A percentile compares a stretch with the other conserved stretches of the same genome.
Conservation (phyloP, 2,113 vertebrate genomes). For the Alligator sinensis region DNA sequence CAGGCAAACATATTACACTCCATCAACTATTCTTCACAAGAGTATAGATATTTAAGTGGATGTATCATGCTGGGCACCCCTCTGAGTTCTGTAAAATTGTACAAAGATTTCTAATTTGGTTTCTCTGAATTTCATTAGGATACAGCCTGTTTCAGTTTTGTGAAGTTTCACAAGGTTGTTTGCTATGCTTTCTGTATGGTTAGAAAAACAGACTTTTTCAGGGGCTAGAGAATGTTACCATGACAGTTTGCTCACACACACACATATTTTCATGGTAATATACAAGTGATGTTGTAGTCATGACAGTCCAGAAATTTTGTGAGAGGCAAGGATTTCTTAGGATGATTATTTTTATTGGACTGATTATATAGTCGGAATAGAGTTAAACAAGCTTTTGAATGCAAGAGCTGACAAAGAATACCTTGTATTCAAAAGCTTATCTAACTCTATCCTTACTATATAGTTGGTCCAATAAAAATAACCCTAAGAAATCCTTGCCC, state of each 20-base stretch:
- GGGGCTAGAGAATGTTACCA: neutral
- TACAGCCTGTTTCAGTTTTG: neutral
- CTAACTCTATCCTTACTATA: too few species aligned
- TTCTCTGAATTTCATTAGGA: neutral
- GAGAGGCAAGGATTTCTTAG: too few species aligned
- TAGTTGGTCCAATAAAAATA: too few species aligned
- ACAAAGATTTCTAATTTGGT: constrained; percentile 1
- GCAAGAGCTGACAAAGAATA: too few species aligned
- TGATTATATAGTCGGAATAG: too few species aligned
- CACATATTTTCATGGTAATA: neutral
- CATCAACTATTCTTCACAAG: constrained; percentile 20
- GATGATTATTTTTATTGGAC: too few species aligned
- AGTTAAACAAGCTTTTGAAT: too few species aligned
- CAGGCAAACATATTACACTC: constrained; percentile 22
- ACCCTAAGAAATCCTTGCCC: neutral
- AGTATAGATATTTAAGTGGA: neutral
- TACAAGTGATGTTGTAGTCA: too few species aligned
- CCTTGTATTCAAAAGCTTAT: too few species aligned
- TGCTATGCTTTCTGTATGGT: neutral
- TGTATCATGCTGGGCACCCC: constrained; percentile 5
- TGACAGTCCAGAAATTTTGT: too few species aligned
- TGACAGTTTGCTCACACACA: neutral
- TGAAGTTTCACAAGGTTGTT: neutral
- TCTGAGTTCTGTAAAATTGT: constrained; percentile 9
- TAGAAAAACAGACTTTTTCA: neutral